A percentile compares a stretch with the other conserved stretches of the same genome.
Conservation (phyloP, 1,140 invertebrate genomes). For the Drosophila kurseongensis region DNA sequence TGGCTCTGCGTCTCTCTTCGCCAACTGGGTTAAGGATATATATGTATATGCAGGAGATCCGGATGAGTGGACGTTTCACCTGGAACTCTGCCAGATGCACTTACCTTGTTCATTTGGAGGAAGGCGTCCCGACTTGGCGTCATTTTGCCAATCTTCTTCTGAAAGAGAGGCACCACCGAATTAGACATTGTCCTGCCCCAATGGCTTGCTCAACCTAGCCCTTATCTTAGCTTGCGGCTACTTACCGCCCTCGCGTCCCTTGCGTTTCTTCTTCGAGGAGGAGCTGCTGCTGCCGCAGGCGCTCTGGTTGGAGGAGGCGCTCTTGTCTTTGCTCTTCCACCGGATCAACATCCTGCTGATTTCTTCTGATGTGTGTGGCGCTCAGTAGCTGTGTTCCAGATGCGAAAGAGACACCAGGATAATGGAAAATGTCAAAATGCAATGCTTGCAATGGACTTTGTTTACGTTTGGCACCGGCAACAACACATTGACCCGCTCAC, state of each 20-base stretch:
- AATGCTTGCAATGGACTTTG: slow-evolving; percentile 17
- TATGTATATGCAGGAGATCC: background rate
- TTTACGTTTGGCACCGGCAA: slow-evolving; percentile 62
- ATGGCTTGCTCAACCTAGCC: background rate
- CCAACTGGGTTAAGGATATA: slow-evolving; percentile 25
- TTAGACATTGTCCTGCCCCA: background rate
- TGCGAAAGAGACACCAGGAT: background rate
- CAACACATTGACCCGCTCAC: slow-evolving; percentile 16
- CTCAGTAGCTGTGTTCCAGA: background rate
- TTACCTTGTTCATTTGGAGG: slow-evolving; percentile 77
- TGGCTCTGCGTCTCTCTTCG: slow-evolving; percentile 85
- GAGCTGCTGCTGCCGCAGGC: slow-evolving; percentile 67
- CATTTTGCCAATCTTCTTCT: slow-evolving; percentile 85
- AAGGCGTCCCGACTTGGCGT: slow-evolving; percentile 74
- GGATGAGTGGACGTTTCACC: background rate
- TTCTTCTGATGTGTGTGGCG: background rate
- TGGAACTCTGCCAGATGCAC: background rate
- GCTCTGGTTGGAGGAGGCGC: slow-evolving; percentile 84
- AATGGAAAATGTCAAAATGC: background rate
- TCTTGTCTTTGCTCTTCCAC: slow-evolving; percentile 87
- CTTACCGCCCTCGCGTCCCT: slow-evolving; percentile 86
- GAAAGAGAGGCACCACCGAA: slow-evolving; percentile 19
- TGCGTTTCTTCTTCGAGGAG: slow-evolving; percentile 86
- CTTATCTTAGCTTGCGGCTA: background rate
- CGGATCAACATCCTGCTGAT: slow-evolving; percentile 85